Evolutionary conservation across 2,797 vertebrate species (phyloP).

Genomic region (Halcyon chelicuti): DNA sequence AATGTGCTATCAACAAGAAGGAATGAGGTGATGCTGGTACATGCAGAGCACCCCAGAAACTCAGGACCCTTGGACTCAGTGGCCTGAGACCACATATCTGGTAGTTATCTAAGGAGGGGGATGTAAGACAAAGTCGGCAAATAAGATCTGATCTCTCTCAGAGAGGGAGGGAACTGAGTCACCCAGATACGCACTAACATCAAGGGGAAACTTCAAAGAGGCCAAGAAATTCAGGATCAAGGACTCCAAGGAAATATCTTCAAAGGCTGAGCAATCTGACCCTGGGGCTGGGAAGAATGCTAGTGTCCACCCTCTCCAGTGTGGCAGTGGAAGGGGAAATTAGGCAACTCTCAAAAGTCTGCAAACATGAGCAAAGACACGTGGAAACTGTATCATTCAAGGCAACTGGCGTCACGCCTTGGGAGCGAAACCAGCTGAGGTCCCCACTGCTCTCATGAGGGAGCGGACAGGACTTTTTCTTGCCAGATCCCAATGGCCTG

Average conservation of each 20-base stretch:
- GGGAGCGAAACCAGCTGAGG: not conserved
- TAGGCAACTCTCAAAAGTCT: constrained; percentile 32
- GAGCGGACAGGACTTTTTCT: not conserved
- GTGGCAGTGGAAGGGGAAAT: not conserved
- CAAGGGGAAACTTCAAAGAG: constrained; percentile 67
- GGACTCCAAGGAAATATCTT: constrained; percentile 61
- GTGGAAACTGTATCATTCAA: not conserved
- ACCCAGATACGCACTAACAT: constrained; percentile 30
- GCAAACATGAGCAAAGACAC: constrained; percentile 3
- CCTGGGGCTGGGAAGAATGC: constrained; percentile 39
- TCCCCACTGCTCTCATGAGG: not conserved
- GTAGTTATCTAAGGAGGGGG: not conserved
- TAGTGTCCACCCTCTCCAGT: constrained; percentile 33
- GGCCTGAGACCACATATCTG: not conserved
- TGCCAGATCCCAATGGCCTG: not conserved
- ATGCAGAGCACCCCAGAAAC: not conserved
- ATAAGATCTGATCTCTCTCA: not conserved
- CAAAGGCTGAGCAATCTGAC: constrained; percentile 67
- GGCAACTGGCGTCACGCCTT: not conserved
- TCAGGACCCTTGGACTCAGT: not conserved
- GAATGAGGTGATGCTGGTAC: fast-evolving
- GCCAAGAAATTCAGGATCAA: constrained; percentile 41
- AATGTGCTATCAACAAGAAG: not conserved
- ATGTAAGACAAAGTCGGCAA: not conserved
- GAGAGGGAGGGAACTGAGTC: constrained; percentile 43